These are phyloP conservation scores for Raja brachyura DNA, from an alignment of 2,113 vertebrate species.

Conservation along the genomic window DNA sequence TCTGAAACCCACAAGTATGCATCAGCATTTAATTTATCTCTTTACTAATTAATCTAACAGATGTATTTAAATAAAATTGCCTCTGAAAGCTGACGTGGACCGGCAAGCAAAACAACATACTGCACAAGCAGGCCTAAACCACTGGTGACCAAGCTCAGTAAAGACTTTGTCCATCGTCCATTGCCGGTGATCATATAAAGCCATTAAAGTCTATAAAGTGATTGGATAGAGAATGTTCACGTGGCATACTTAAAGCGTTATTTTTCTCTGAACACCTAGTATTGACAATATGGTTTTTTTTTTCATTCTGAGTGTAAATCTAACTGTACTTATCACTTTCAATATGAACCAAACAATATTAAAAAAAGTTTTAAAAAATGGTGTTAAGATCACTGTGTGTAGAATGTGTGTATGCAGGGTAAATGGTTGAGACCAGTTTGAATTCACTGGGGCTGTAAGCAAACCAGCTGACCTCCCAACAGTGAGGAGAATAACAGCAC, in stretches of 20 bases:
- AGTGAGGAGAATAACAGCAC: neutral
- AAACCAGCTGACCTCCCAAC: neutral
- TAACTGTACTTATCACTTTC: constrained; percentile 30
- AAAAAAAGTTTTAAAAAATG: neutral
- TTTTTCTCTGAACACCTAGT: neutral
- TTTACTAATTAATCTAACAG: constrained; percentile 34
- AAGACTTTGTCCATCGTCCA: neutral
- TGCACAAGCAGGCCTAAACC: neutral
- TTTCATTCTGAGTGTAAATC: neutral
- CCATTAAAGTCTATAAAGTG: neutral
- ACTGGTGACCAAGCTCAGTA: neutral
- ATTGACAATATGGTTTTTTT: neutral
- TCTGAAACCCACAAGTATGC: neutral
- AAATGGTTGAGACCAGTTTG: neutral
- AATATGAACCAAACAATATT: neutral
- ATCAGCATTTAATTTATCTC: constrained; percentile 27
- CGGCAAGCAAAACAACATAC: neutral
- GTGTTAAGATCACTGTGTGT: neutral
- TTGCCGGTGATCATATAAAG: neutral
- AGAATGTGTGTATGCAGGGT: too few relatives aligned
- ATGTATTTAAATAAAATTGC: constrained; percentile 28
- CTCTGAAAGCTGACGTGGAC: neutral
- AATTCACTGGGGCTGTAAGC: neutral
- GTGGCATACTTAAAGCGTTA: neutral
- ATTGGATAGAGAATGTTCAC: neutral